Base-by-base conservation (phyloP, 1,140 invertebrate species). In the Ostrea denselamellosa region DNA sequence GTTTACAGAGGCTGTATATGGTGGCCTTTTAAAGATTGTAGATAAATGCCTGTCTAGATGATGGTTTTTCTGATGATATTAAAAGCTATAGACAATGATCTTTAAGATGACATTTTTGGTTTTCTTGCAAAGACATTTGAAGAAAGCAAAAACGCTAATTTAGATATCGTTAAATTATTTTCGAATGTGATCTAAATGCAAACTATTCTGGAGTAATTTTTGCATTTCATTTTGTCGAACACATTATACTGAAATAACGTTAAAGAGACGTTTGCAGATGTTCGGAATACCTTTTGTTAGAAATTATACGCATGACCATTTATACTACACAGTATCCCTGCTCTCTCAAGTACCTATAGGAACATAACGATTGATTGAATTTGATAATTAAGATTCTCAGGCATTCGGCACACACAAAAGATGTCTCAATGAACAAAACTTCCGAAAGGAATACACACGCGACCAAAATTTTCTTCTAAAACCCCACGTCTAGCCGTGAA, bases 381-480 rank as follows among this genome's bases (percentile, higher is more conserved):
- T 77, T 34, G 8, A 77, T 28, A 25, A 77, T 77, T 25, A 12
- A 77, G 14, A 28, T 28, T 77, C 25, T 77, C 14, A 34, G 14
- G 28, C 14, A 22, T 12, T 12, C 12, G 34, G 28, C 8, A 34
- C 28, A 77, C 28, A 77, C 68, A 77, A 71, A 71, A 71, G 65
- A 71, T 8, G 8, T 10, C 22, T 8, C 7, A 71, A 10, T 14
- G 12, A 34, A 14, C 22, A 22, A 8, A 77, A 28, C 14, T 5
- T 77, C 68, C 1, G 0, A 77, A 25, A 77, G 68, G 68, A 77
- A 77, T 77, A 77, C 25, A 77, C 68, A 77, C 68, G 68, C 68
- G 68, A 25, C 68, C 28, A 34, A 25, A 62, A 34, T 25, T 14
- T 12, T 77, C 68, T 25, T 28, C 28, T 34, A 12, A 10, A 14